These are phyloP conservation scores for Laodelphax striatellus DNA, from an alignment of 1,140 invertebrate genomes.

Conservation along the genomic window DNA sequence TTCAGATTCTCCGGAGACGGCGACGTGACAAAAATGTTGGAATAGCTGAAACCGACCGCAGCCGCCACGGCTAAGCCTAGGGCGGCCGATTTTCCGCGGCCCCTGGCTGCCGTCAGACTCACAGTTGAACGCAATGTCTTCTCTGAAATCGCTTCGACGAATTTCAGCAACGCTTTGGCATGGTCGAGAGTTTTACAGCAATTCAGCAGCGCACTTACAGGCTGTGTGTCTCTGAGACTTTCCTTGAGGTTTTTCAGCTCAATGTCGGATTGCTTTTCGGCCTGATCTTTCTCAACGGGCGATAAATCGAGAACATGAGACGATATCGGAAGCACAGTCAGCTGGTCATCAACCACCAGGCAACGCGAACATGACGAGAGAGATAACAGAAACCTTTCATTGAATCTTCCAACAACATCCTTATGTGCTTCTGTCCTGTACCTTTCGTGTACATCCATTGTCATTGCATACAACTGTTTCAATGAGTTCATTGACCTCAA, in stretches of 20 bases:
- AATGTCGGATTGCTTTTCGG: slow-evolving; percentile 33
- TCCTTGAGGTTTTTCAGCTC: slow-evolving; percentile 62
- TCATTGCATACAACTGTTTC: slow-evolving; percentile 90
- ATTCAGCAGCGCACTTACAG: slow-evolving; percentile 79
- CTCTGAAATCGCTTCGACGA: slow-evolving; percentile 91
- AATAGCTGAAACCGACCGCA: slow-evolving; percentile 79
- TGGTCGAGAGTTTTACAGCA: slow-evolving; percentile 91
- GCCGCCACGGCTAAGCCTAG: slow-evolving; percentile 87
- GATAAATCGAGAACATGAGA: slow-evolving; percentile 73
- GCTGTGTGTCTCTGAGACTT: slow-evolving; percentile 76
- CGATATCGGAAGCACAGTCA: slow-evolving; percentile 86
- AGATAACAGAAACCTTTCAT: slow-evolving; percentile 91
- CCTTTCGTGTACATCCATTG: slow-evolving; percentile 97
- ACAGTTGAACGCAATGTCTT: slow-evolving; percentile 84
- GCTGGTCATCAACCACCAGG: slow-evolving; percentile 86
- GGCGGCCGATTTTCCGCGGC: slow-evolving; percentile 95
- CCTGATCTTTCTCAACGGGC: slow-evolving; percentile 41
- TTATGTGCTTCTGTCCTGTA: slow-evolving; percentile 91
- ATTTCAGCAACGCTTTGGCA: slow-evolving; percentile 83
- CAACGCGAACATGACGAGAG: slow-evolving; percentile 78
- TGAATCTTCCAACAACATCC: slow-evolving; percentile 87
- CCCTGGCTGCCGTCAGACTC: slow-evolving; percentile 89
- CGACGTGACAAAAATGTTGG: slow-evolving; percentile 96
- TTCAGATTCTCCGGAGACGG: slow-evolving; percentile 97
- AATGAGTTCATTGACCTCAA: slow-evolving; percentile 75